Evolutionary conservation across 2,888 invertebrate genomes (phyloP).

Genomic region (Limnephilus lunatus): DNA sequence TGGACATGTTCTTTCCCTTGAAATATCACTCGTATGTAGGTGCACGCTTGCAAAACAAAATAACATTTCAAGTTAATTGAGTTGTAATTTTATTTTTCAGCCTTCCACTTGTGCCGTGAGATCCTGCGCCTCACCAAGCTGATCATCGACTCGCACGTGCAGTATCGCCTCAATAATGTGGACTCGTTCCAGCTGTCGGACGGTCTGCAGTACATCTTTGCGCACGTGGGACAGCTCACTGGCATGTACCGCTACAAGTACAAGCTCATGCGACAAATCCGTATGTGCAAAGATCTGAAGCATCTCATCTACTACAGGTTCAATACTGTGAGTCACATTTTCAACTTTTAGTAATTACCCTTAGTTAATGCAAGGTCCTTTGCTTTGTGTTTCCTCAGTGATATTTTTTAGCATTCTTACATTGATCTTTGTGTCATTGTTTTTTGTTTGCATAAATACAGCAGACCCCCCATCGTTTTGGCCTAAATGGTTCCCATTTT

Average conservation of each 20-base stretch:
- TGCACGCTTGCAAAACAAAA: neutral
- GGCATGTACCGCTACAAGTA: constrained; percentile 99
- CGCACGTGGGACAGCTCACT: constrained; percentile 99
- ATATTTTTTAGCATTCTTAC: no score
- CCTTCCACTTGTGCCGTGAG: constrained; percentile 99
- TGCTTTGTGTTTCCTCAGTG: no score
- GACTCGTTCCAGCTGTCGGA: constrained; percentile 99
- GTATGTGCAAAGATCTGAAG: constrained; percentile 99
- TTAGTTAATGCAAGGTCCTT: no score
- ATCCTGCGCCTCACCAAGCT: constrained; percentile 98
- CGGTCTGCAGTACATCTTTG: constrained; percentile 99
- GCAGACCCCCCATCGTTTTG: no score
- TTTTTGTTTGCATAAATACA: no score
- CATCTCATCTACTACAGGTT: constrained; percentile 99
- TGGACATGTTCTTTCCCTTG: no score
- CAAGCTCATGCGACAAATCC: constrained; percentile 98
- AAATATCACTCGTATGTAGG: no score
- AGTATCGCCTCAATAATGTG: constrained; percentile 98
- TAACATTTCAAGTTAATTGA: neutral
- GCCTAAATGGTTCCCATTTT: no score
- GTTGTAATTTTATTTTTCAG: constrained; percentile 74
- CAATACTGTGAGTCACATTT: constrained; percentile 87
- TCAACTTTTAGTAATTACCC: neutral
- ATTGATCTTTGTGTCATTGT: no score
- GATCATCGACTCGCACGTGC: constrained; percentile 99